A percentile compares a stretch with the other conserved stretches of the same genome.
phyloP scores from a whole-genome alignment of 1,140 invertebrate genomes.

The Berghia stephanieae region DNA sequence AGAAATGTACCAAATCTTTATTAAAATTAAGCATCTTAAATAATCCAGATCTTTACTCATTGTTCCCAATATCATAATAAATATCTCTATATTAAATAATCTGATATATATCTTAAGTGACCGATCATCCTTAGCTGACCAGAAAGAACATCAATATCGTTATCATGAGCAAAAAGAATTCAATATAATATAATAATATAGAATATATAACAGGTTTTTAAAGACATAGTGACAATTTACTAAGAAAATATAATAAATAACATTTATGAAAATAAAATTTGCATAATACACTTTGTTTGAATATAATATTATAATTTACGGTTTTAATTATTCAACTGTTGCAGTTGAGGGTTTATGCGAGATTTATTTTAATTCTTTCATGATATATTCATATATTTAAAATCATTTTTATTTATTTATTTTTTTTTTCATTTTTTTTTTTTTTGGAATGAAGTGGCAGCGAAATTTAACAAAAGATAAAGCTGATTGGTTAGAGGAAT shows the following conservation, averaged over 20 bases:
- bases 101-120: too few relatives aligned
- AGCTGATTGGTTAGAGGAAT: too few relatives aligned
- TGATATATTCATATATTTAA: constrained; percentile 16
- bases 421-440: not conserved
- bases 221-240: constrained; percentile 25
- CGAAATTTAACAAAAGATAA: not conserved
- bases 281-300: constrained; percentile 34
- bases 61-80: too few relatives aligned
- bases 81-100: too few relatives aligned
- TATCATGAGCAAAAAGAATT: constrained; percentile 25
- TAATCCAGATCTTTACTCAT: too few relatives aligned
- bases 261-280: constrained; percentile 28
- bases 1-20: too few relatives aligned
- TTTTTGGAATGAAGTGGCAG: not conserved
- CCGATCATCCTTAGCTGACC: too few relatives aligned
- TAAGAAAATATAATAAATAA: too few relatives aligned
- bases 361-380: constrained; percentile 11
- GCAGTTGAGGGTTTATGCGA: too few relatives aligned
- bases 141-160: not conserved
- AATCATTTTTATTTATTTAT: not conserved
- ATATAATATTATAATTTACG: constrained; percentile 25
- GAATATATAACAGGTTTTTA: not conserved
- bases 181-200: constrained; percentile 13
- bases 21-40: too few relatives aligned
- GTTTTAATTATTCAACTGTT: not conserved